Base-by-base conservation (phyloP, 2,888 invertebrate genomes). In the Dynastes tityus region DNA sequence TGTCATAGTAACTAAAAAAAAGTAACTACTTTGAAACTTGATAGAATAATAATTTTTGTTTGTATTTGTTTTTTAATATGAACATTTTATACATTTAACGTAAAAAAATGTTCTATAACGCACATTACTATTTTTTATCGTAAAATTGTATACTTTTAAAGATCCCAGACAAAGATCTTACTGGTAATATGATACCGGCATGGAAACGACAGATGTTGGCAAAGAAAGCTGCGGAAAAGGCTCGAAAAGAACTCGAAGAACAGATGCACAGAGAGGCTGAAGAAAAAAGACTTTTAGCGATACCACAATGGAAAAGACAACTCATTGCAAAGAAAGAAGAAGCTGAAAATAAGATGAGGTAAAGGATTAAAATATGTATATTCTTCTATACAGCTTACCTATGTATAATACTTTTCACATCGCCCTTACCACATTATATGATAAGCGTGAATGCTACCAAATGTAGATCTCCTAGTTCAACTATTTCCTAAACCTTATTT, bases 201-300 rank as follows among this genome's bases (percentile, higher is more conserved):
- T 98, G 98, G 98, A 98, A 98, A 88, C 90, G 97, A 11, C 97
- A 98, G 89, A 97, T 98, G 96, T 88, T 98, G 88, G 98, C 98
- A 1, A 94, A 97, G 85, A 96, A 98, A 87, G 96, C 97, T 0
- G 98, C 98, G 0, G 98, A 98, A 88, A 95, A 96, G 83, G 97
- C 98, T 9, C 93, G 95, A 83, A 95, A 95, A 85, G 97, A 98
- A 86, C 90, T 97, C 83, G 97, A 97, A 88, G 96, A 96, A 87
- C 94, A 96, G 85, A 90, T 97, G 84, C 94, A 94, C 3, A 91
- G 93, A 80, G 96, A 97, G 86, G 96, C 96, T 0, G 97, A 97
- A 88, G 94, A 95, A 84, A 93, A 96, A 84, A 90, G 97, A 82
- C 91, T 97, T 65, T 95, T 95, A 29, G 92, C 97, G 13, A 96